These are phyloP conservation scores for Urocyon cinereoargenteus DNA, from an alignment of 2,797 vertebrate genomes.

Conservation along the genomic window DNA sequence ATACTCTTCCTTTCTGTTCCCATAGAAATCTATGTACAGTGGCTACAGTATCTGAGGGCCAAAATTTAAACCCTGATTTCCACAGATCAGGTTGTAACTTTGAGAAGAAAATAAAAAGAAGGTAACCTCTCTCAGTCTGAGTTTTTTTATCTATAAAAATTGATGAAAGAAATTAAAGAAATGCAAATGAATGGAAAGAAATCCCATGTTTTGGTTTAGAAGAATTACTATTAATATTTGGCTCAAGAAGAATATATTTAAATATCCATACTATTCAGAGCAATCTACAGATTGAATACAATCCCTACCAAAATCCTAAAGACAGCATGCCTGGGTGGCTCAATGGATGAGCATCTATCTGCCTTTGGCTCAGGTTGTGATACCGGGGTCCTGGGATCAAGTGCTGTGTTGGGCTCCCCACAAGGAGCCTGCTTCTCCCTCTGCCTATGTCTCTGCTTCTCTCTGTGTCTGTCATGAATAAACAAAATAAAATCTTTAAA, in stretches of 20 bases:
- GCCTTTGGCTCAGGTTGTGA: no score
- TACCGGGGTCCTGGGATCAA: no score
- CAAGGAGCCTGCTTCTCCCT: no score
- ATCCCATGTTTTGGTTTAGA: not conserved
- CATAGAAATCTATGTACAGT: not conserved
- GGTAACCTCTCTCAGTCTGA: not conserved
- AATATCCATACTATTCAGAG: not conserved
- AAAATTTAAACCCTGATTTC: not conserved
- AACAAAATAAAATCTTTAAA: no score
- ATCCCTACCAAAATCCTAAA: not conserved
- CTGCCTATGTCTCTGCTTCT: no score
- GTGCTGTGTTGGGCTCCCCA: no score
- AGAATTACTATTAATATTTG: not conserved
- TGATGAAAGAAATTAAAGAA: not conserved
- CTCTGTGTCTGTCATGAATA: no score
- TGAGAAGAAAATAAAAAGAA: not conserved
- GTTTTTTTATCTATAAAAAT: not conserved
- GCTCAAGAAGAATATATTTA: not conserved
- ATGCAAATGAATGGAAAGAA: not conserved
- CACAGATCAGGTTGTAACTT: not conserved
- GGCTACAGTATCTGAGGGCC: not conserved
- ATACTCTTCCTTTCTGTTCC: not conserved
- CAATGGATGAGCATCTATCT: no score
- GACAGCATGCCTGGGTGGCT: not conserved
- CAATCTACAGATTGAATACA: not conserved